Evolutionary conservation across 2,113 vertebrate species (phyloP), one percentile per base, ranked within the genome.

Genomic region (Trematocara unimaculatum): DNA sequence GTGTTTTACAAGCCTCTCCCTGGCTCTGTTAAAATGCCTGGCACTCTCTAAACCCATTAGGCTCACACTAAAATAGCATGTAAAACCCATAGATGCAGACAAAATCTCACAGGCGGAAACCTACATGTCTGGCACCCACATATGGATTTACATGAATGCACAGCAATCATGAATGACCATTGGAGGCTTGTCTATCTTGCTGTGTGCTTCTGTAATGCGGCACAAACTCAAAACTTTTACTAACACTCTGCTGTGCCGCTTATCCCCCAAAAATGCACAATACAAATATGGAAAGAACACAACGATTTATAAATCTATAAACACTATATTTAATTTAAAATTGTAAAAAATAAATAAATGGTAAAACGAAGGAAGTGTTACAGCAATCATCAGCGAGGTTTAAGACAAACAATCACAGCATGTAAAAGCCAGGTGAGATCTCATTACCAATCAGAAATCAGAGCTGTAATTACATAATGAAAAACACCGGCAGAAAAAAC

Each of bases 11-110:
- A 93, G 92, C 88, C 84, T 91, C 82, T 89, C 40, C 58, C 70
- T 92, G 93, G 93, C 93, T 92, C 89, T 89, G 90, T 93, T 92
- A 92, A 95, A 93, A 92, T 94, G 92, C 91, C 84, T 92, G 91
- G 93, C 92, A 91, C 92, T 92, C 87, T 92, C 88, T 94, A 89
- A 94, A 95, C 91, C 83, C 90, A 91, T 93, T 91, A 93, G 91
- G 87, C 86, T 93, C 84, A 81, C 82, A 88, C 88, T 91, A 87
- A 93, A 95, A 94, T 92, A 94, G 91, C 89, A 91, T 92, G 91
- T 94, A 84, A 89, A 91, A 91, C 90, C 92, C 84, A 83, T 31
- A 35, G 84, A 87, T 20, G 38, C 49, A 87, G 81, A 49, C 64
- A 83, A 42, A 88, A 62, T 74, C 82, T 79, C 83, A 84, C 51